These are phyloP conservation scores for Cryptoblepharus egeriae DNA, from an alignment of 2,797 vertebrate species.

Conservation along the genomic window DNA sequence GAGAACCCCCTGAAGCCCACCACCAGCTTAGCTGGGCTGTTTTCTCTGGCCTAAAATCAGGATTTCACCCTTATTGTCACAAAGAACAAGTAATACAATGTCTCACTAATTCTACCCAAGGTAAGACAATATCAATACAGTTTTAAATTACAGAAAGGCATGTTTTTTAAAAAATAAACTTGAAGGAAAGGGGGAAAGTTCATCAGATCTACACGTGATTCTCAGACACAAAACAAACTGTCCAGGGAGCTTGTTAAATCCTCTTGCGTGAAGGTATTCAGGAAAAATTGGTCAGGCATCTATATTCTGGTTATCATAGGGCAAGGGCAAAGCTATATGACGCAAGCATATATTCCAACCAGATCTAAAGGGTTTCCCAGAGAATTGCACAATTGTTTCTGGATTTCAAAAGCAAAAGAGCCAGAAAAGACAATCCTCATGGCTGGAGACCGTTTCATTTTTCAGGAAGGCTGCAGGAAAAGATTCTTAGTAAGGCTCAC, in stretches of 20 bases:
- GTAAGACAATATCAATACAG: no score
- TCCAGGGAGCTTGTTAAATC: not conserved
- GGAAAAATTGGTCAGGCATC: not conserved
- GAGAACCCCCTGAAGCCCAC: no score
- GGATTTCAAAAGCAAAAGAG: not conserved
- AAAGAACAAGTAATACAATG: no score
- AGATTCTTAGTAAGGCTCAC: not conserved
- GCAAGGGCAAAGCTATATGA: not conserved
- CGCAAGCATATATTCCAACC: not conserved
- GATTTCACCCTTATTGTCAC: no score
- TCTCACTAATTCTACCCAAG: no score
- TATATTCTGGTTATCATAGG: not conserved
- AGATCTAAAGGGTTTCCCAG: not conserved
- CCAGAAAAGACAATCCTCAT: not conserved
- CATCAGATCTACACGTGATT: no score
- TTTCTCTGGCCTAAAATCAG: no score
- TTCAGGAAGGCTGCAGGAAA: not conserved
- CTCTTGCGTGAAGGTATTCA: not conserved
- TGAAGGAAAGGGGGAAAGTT: no score
- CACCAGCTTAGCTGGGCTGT: no score
- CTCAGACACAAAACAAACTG: no score
- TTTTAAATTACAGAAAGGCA: no score
- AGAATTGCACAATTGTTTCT: not conserved
- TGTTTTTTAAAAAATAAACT: no score
- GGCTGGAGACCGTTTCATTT: not conserved